Evolutionary conservation across 2,888 invertebrate species (phyloP), one percentile per base, ranked within the genome.

Genomic region (Agonopterix arenella): DNA sequence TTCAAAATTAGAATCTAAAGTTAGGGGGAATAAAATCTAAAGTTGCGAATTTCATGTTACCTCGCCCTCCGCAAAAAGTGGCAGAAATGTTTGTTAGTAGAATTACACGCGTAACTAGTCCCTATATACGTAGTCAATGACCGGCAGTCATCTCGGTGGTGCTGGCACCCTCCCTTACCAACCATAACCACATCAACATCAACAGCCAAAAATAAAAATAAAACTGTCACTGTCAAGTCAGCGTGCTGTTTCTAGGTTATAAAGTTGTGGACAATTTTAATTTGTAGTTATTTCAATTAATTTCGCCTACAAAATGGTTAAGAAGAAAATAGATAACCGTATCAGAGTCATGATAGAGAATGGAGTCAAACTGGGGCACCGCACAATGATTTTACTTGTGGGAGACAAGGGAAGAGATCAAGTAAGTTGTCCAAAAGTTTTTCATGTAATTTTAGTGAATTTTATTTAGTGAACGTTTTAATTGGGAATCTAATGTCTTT

Each of bases 381-480:
- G 99, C 50, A 96, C 97, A 2, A 93, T 99, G 93, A 96, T 99
- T 84, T 93, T 97, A 45, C 90, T 99, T 47, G 96, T 99, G 40
- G 99, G 99, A 2, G 98, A 99, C 73, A 98, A 98, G 89, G 95
- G 96, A 11, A 92, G 95, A 76, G 98, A 99, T 88, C 98, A 99
- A 91, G 98, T 97, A 84, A 58, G 64, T 51, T 46, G 46, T 38
- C 7, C 9, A 11, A 4, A 40, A 40, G 3, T 10, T 0, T 40
- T 9, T 40, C n/a, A 9, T n/a, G n/a, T n/a, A 9, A 40, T 40
- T n/a, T 40, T 4, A 40, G 5, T 8, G 10, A 2, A n/a, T n/a
- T 40, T 4, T 11, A 13, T 11, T n/a, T 43, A 11, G 13, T 43
- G 8, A 43, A 13, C 13, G 11, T 43, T 43, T 43, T 13, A 11